Evolutionary conservation across 2,113 vertebrate species (phyloP).

Genomic region (Mixornis gularis): DNA sequence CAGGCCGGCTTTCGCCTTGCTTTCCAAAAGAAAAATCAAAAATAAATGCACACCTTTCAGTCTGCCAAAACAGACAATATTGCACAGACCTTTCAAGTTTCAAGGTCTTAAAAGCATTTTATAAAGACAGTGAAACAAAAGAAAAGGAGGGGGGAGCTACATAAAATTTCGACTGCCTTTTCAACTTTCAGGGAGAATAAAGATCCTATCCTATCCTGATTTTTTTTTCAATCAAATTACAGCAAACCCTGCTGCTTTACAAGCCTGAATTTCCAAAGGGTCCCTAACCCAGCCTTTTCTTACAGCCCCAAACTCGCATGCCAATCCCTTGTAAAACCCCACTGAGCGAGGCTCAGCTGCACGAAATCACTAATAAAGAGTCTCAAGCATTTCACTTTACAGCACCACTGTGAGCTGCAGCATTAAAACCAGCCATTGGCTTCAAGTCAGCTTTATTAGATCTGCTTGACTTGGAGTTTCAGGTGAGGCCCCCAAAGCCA

Average conservation of each 20-base stretch:
- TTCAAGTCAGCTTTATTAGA: slow-evolving; percentile 62
- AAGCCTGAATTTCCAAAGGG: slow-evolving; percentile 59
- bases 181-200: slow-evolving; percentile 47
- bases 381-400: slow-evolving; percentile 73
- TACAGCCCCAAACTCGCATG: slow-evolving; percentile 58
- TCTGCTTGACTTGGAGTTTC: slow-evolving; percentile 64
- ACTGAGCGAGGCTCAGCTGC: slow-evolving; percentile 77
- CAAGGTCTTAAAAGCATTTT: slow-evolving; percentile 41
- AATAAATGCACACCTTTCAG: neutral
- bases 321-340: slow-evolving; percentile 63
- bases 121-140: slow-evolving; percentile 8
- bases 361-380: slow-evolving; percentile 71
- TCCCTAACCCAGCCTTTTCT: slow-evolving; percentile 42
- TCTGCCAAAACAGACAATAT: slow-evolving; percentile 28
- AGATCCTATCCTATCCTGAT: slow-evolving; percentile 42
- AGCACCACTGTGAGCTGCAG: slow-evolving; percentile 63
- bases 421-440: slow-evolving; percentile 64
- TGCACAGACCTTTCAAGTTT: neutral
- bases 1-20: neutral
- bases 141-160: neutral
- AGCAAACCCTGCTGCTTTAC: slow-evolving; percentile 56
- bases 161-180: slow-evolving; percentile 5
- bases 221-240: slow-evolving; percentile 62
- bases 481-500: slow-evolving; percentile 49
- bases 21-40: neutral